Evolutionary conservation across 2,797 vertebrate species (phyloP), one percentile per base, ranked within the genome.

Genomic region (Bradypus variegatus): DNA sequence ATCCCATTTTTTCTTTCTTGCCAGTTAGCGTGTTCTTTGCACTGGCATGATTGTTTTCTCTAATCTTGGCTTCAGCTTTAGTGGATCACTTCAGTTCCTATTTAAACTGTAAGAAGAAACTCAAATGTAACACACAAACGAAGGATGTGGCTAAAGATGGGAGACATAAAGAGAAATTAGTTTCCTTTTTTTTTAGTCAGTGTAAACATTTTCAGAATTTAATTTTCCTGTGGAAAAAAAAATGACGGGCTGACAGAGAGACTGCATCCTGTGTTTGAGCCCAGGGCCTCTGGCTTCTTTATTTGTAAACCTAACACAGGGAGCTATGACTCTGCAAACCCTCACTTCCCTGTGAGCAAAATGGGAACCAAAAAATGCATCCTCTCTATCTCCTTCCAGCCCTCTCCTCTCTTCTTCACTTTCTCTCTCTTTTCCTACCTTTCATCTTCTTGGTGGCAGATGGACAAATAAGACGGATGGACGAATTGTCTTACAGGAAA

Each of bases 191-290:
- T 83, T 41, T 9, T 93, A 94, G 93, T 94, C 80, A 88, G 89
- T 82, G 89, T 82, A 96, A 95, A 95, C 95, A 95, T 95, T 95
- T 96, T 95, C 93, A 84, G 94, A 95, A 94, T 95, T 96, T 92
- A 87, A 94, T 94, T 95, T 96, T 94, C 92, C 89, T 93, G 72
- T 65, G 89, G 18, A 60, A 60, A 91, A 76, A 70, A 89, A 88
- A 88, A 45, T 0, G 55, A 64, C 70, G 80, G 62, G 77, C 81
- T 95, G 95, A 95, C 95, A 87, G 82, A 80, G n/a, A n/a, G 93
- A 95, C 95, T 88, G 60, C 78, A 82, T 92, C 93, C 93, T 86
- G 90, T 91, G 93, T 90, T 93, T 92, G 90, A 83, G 81, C 72
- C 64, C 75, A 55, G 72, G 89, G 92, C 85, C 84, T 86, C 93